phyloP scores from a whole-genome alignment of 2,113 vertebrate genomes.

The Barbus barbus region DNA sequence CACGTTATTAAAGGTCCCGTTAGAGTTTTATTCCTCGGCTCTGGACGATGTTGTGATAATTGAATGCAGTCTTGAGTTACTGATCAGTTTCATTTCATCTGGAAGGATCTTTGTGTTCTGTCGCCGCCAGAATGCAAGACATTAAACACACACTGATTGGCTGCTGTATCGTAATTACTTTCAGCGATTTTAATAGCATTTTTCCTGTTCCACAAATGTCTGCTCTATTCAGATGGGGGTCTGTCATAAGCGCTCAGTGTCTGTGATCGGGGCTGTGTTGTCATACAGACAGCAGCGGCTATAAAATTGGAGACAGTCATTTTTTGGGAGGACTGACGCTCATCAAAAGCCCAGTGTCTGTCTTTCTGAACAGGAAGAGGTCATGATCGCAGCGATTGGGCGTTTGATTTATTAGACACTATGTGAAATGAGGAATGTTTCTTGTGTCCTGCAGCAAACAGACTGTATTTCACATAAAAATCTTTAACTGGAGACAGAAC shows the following conservation, averaged over 20 bases:
- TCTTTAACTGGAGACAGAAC: slow-evolving; percentile 33
- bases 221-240: slow-evolving; percentile 5
- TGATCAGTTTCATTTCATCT: slow-evolving; percentile 41
- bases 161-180: slow-evolving; percentile 5
- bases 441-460: slow-evolving; percentile 44
- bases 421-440: slow-evolving; percentile 44
- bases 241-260: slow-evolving; percentile 29
- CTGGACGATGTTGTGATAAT: slow-evolving; percentile 45
- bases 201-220: slow-evolving; percentile 40
- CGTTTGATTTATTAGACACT: slow-evolving; percentile 49
- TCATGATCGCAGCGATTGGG: slow-evolving; percentile 26
- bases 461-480: slow-evolving; percentile 32
- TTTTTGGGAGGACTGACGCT: slow-evolving; percentile 15
- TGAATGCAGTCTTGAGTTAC: slow-evolving; percentile 40
- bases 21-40: slow-evolving; percentile 17
- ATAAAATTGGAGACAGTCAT: slow-evolving; percentile 56
- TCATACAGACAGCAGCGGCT: slow-evolving; percentile 47
- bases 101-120: slow-evolving; percentile 31
- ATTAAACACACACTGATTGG: slow-evolving; percentile 36
- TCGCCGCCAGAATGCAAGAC: slow-evolving; percentile 24
- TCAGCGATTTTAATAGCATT: slow-evolving; percentile 38
- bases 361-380: background rate
- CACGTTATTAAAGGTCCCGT: background rate
- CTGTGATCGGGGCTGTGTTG: slow-evolving; percentile 20
- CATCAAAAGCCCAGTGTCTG: slow-evolving; percentile 34